Evolutionary conservation across 2,113 vertebrate species (phyloP), one percentile per base, ranked within the genome.

Genomic region (Probosciger aterrimus): DNA sequence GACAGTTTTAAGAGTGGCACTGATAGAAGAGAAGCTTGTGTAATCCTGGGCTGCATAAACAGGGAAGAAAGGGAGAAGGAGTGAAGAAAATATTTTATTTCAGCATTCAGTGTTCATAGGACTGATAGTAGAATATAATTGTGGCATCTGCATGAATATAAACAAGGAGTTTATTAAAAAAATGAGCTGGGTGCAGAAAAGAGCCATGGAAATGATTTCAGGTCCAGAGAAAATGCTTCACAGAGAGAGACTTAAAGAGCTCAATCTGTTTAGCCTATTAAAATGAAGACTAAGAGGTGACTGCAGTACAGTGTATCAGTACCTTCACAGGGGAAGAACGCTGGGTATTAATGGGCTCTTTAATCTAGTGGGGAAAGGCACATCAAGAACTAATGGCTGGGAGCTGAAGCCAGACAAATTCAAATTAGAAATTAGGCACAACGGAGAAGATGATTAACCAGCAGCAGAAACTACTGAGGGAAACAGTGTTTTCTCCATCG

Each of bases 341-440:
- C 76, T 88, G 88, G 88, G 82, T 95, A 90, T 93, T 97, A 96
- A 96, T 96, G 92, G 90, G 79, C 76, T 96, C 85, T 95, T 89
- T 96, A 97, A 96, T 97, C 96, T 96, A 96, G 76, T 62, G 39
- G 76, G 88, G 79, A 95, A 94, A 96, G 88, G 71, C 88, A 90
- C 80, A 96, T 96, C 82, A 92, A 92, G 92, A 96, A 92, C 96
- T 95, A 96, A 97, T 92, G 93, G 33, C 68, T 92, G 79, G 90
- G 68, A 96, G 96, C 68, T 92, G 93, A 96, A 96, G 94, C 88
- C 95, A 96, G 93, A 94, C 92, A 97, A 96, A 97, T 96, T 96
- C 93, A 90, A 96, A 96, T 96, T 95, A 90, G 85, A 95, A 93
- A 97, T 96, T 94, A 96, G 92, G 85, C 82, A 94, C 92, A 92